Evolutionary conservation across 2,888 invertebrate genomes (phyloP).

Genomic region (Prosopocoilus inquinatus): DNA sequence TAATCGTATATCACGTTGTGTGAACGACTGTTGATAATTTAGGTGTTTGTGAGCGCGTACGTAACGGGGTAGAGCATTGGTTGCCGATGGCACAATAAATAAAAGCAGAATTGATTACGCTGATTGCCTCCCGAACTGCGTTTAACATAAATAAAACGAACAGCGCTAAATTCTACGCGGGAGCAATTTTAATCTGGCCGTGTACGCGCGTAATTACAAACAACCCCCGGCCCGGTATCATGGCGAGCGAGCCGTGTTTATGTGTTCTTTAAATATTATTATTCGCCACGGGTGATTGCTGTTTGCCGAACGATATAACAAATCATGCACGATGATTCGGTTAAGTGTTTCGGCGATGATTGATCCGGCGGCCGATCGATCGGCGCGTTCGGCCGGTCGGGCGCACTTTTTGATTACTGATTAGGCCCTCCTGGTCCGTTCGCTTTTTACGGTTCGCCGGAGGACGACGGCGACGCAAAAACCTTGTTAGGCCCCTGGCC

Average conservation of each 20-base stretch:
- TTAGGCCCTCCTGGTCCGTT: slow-evolving; percentile 30
- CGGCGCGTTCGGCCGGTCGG: neutral
- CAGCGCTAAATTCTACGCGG: slow-evolving; percentile 43
- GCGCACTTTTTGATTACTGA: slow-evolving; percentile 31
- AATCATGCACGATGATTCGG: slow-evolving; percentile 40
- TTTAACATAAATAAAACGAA: slow-evolving; percentile 49
- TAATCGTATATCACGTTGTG: no score
- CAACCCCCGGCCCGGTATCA: slow-evolving; percentile 23
- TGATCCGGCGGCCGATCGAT: slow-evolving; percentile 15
- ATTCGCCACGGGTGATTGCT: slow-evolving; percentile 42
- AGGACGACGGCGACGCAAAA: slow-evolving; percentile 31
- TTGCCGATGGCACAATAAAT: slow-evolving; percentile 25
- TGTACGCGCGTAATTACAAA: slow-evolving; percentile 30
- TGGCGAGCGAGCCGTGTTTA: slow-evolving; percentile 31
- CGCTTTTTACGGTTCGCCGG: slow-evolving; percentile 32
- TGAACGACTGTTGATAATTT: no score
- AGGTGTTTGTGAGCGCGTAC: neutral
- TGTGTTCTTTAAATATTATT: slow-evolving; percentile 45
- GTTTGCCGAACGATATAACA: slow-evolving; percentile 39
- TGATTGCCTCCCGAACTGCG: slow-evolving; percentile 48
- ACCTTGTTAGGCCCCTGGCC: slow-evolving; percentile 35
- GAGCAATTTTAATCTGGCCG: slow-evolving; percentile 47
- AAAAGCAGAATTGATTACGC: slow-evolving; percentile 52
- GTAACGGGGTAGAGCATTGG: slow-evolving; percentile 10
- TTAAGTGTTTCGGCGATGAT: slow-evolving; percentile 35